phyloP scores from a whole-genome alignment of 1,140 invertebrate species.

The Aphis craccivora region DNA sequence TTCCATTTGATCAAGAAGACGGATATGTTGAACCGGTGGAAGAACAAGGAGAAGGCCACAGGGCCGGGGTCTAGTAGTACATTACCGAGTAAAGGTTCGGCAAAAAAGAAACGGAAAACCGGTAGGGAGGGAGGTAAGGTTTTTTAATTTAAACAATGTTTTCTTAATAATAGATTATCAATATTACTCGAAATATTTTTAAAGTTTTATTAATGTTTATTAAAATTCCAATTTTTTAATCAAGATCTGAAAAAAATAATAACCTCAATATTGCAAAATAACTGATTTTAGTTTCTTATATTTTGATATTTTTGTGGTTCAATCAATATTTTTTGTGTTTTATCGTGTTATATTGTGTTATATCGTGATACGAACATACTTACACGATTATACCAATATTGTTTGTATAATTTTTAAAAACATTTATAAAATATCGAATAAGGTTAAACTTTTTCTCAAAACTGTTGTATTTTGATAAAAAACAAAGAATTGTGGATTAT shows the following conservation, averaged over 20 bases:
- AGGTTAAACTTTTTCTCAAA: background rate
- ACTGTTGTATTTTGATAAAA: background rate
- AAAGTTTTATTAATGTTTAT: background rate
- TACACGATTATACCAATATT: background rate
- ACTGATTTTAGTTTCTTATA: background rate
- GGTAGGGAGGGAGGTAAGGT: conserved; percentile 60
- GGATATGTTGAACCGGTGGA: conserved; percentile 62
- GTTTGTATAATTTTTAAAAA: background rate
- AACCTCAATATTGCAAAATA: background rate
- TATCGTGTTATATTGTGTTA: too few species aligned
- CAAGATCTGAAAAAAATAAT: background rate
- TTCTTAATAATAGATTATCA: background rate
- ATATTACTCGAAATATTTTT: background rate
- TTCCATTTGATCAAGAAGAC: conserved; percentile 56
- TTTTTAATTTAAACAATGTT: background rate
- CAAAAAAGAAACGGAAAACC: conserved; percentile 62
- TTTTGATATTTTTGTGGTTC: background rate
- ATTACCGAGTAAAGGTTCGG: conserved; percentile 54
- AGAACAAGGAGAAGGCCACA: conserved; percentile 61
- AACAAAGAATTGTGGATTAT: background rate
- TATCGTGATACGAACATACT: background rate
- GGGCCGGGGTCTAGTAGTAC: conserved; percentile 58
- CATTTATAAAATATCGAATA: background rate
- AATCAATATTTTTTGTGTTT: background rate
- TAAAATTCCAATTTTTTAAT: background rate